These are phyloP conservation scores for Bos indicus DNA, from an alignment of 2,113 vertebrate species.

Conservation along the genomic window DNA sequence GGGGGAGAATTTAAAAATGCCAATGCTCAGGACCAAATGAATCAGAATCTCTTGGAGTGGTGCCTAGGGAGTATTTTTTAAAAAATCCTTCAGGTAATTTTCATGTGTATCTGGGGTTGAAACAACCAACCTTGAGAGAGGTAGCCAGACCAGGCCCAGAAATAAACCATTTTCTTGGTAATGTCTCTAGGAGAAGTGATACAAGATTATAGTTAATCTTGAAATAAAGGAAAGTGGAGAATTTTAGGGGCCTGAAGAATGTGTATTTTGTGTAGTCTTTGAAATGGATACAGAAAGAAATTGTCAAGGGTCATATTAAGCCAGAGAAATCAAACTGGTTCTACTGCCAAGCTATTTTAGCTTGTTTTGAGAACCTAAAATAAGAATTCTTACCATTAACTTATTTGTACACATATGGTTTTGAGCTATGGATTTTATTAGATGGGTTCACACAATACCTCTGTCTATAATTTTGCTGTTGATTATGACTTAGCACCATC, in stretches of 20 bases:
- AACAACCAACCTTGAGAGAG: neutral
- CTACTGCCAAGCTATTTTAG: neutral
- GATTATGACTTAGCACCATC: neutral
- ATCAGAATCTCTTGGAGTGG: neutral
- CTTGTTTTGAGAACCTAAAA: neutral
- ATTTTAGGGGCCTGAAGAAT: neutral
- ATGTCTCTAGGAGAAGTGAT: neutral
- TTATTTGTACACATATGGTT: neutral
- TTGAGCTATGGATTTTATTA: neutral
- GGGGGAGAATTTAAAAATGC: neutral
- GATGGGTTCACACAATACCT: neutral
- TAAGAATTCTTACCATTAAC: neutral
- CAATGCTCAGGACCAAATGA: neutral
- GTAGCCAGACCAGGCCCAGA: neutral
- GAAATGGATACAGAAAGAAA: neutral
- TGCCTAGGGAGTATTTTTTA: neutral
- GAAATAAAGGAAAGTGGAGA: neutral
- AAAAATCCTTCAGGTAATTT: neutral
- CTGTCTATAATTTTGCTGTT: neutral
- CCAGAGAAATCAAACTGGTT: slow-evolving; percentile 12
- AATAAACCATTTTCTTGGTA: neutral
- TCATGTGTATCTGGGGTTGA: neutral
- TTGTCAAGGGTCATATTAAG: neutral
- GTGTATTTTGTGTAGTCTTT: neutral
- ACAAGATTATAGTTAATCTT: neutral